Percentiles rank a stretch among this genome's conserved stretches.
Conservation (phyloP, 1,140 invertebrate genomes). For the Spodoptera litura region DNA sequence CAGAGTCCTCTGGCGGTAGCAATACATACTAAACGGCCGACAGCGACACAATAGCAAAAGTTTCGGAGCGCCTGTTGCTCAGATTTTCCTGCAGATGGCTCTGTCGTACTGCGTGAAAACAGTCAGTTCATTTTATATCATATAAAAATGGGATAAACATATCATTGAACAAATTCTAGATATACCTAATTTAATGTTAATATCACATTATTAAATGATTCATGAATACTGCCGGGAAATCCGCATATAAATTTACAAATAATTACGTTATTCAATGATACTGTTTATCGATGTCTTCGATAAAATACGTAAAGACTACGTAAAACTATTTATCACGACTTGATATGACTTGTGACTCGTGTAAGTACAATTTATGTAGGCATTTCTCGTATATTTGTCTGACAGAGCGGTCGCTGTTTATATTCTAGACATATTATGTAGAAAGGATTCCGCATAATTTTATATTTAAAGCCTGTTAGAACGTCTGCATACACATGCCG, state of each 20-base stretch:
- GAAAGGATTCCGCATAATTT: background rate
- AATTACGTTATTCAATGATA: conserved; percentile 6
- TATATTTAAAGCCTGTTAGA: background rate
- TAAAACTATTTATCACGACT: conserved; percentile 36
- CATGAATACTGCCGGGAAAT: background rate
- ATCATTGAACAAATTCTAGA: background rate
- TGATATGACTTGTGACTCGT: conserved; percentile 3
- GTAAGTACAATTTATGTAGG: background rate
- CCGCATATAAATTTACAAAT: background rate
- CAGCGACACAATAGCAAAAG: conserved; percentile 12
- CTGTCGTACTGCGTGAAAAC: conserved; percentile 4
- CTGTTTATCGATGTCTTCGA: conserved; percentile 5
- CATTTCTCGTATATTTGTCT: conserved; percentile 20
- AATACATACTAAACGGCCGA: conserved; percentile 1
- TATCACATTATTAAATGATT: conserved; percentile 4
- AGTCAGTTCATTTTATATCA: background rate
- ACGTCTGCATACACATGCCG: conserved; percentile 10
- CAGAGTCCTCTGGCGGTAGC: conserved; percentile 28
- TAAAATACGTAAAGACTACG: conserved; percentile 29
- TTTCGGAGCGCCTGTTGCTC: conserved; percentile 30
- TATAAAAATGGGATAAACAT: background rate
- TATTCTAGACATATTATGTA: conserved; percentile 4
- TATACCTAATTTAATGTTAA: background rate
- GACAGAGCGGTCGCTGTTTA: conserved; percentile 9
- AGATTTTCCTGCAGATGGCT: conserved; percentile 42